Percentiles rank a stretch among this genome's conserved stretches.
These are phyloP conservation scores for Zeus faber DNA, from an alignment of 2,113 vertebrate species.

Conservation along the genomic window DNA sequence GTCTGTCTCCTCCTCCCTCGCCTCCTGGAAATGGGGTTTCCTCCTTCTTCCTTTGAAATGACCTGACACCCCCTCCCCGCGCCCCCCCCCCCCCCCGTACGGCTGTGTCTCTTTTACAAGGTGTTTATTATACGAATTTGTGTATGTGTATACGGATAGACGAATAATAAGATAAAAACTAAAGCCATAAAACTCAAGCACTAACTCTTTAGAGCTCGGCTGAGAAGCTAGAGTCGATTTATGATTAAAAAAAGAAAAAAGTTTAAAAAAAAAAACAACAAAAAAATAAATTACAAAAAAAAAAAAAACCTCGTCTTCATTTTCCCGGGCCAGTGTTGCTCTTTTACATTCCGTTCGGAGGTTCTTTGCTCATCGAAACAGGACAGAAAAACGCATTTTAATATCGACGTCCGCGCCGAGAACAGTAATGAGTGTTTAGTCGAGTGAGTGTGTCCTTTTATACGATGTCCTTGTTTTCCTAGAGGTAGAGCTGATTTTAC, in stretches of 20 bases:
- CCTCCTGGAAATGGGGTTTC: constrained; percentile 8
- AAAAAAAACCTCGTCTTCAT: constrained; percentile 43
- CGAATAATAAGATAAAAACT: constrained; percentile 68
- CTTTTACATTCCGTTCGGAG: constrained; percentile 63
- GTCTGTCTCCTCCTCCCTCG: not conserved
- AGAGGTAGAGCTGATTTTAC: constrained; percentile 60
- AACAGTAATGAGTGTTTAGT: constrained; percentile 61
- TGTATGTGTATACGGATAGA: constrained; percentile 69
- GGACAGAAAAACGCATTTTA: constrained; percentile 58
- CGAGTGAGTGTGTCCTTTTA: constrained; percentile 67
- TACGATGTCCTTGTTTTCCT: constrained; percentile 59
- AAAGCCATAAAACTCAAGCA: constrained; percentile 83
- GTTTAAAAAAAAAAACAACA: constrained; percentile 41
- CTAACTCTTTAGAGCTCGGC: constrained; percentile 76
- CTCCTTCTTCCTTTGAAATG: constrained; percentile 54
- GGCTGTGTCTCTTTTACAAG: constrained; percentile 65
- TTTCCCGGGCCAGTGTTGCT: constrained; percentile 62
- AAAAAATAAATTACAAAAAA: constrained; percentile 15
- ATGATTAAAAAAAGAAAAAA: constrained; percentile 32
- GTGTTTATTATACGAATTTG: constrained; percentile 63
- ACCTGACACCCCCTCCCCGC: constrained; percentile 38
- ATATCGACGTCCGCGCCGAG: constrained; percentile 55
- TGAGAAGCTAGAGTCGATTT: constrained; percentile 68
- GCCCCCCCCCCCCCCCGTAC: constrained; percentile 21
- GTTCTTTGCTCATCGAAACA: constrained; percentile 58